A percentile compares a stretch with the other conserved stretches of the same genome.
These are phyloP conservation scores for Gymnoscopelus braueri DNA, from an alignment of 2,797 vertebrate genomes.

Conservation along the genomic window DNA sequence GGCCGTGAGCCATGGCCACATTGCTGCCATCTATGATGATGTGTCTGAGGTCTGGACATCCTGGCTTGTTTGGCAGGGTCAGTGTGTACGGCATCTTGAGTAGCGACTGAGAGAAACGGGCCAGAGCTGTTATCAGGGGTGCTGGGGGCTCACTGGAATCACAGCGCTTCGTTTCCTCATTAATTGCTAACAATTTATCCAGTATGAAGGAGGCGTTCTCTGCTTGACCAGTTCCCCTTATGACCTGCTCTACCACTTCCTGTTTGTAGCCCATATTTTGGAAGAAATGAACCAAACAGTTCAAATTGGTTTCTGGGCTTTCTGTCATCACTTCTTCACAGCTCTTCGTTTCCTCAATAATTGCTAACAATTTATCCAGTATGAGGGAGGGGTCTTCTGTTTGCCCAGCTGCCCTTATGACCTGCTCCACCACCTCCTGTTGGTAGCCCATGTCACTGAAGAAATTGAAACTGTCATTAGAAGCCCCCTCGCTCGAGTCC, in stretches of 20 bases:
- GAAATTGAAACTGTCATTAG: constrained; percentile 88
- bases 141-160: constrained; percentile 56
- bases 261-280: constrained; percentile 68
- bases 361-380: constrained; percentile 83
- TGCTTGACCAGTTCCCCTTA: too few species aligned
- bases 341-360: constrained; percentile 89
- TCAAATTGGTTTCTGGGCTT: constrained; percentile 45
- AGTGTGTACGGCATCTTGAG: constrained; percentile 87
- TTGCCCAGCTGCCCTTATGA: constrained; percentile 88
- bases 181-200: too few species aligned
- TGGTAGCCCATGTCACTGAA: constrained; percentile 98
- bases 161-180: neutral
- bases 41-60: constrained; percentile 85
- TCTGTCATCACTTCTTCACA: constrained; percentile 53
- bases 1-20: constrained; percentile 94
- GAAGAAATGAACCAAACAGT: constrained; percentile 68
- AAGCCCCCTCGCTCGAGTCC: constrained; percentile 58
- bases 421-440: constrained; percentile 91
- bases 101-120: constrained; percentile 91
- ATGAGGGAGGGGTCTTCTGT: constrained; percentile 89
- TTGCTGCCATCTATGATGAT: constrained; percentile 98
- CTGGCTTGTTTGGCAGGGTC: constrained; percentile 90
- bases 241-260: too few species aligned
- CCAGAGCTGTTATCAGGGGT: constrained; percentile 84
- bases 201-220: too few species aligned